phyloP scores from a whole-genome alignment of 2,888 invertebrate species.

The Neuroscelio doddi region DNA sequence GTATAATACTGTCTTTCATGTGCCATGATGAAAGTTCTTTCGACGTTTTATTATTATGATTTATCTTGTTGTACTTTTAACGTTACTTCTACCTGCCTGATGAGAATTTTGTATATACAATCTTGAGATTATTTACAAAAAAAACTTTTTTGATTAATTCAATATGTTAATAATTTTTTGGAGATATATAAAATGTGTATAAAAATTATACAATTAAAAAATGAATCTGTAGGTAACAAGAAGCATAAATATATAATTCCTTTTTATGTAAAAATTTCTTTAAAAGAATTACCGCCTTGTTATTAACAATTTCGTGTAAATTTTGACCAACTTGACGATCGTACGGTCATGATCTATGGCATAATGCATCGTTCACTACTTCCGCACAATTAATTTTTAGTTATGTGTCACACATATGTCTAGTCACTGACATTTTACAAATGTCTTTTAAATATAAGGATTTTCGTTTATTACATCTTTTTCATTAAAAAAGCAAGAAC shows the following conservation, averaged over 20 bases:
- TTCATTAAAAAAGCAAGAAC: conserved; percentile 9
- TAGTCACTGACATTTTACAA: conserved; percentile 3
- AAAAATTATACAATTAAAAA: too few species aligned
- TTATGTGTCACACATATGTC: conserved; percentile 2
- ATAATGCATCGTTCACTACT: neutral
- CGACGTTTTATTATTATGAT: neutral
- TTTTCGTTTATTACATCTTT: neutral
- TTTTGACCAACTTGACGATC: neutral
- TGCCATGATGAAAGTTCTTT: conserved; percentile 49
- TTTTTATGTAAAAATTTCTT: neutral
- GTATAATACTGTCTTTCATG: conserved; percentile 50
- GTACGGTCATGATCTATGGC: neutral
- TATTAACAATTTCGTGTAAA: too few species aligned
- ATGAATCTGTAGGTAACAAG: too few species aligned
- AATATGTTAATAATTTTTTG: too few species aligned
- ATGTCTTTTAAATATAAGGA: neutral
- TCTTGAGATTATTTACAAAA: neutral
- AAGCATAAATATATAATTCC: too few species aligned
- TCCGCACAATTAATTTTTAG: conserved; percentile 7
- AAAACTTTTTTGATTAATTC: too few species aligned
- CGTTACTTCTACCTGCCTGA: neutral
- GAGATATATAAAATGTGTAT: too few species aligned
- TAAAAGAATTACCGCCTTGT: neutral
- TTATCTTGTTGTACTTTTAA: neutral
- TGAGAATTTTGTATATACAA: neutral